Evolutionary conservation across 2,888 invertebrate species (phyloP), one percentile per base, ranked within the genome.

Genomic region (Polyommatus icarus): DNA sequence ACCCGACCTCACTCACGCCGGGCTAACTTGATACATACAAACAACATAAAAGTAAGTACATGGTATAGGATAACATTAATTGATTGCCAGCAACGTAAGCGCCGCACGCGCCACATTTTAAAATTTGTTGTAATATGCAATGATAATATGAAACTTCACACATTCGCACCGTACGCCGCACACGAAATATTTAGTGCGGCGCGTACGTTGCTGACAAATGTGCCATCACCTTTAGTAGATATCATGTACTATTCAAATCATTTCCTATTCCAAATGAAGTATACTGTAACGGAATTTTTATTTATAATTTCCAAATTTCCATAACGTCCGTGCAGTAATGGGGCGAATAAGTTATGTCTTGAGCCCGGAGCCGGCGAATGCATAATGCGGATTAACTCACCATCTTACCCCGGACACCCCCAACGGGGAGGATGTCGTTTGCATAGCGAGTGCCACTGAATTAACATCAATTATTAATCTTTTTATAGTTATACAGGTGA

Each of bases 361-460:
- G 40, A 46, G 67, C 15, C 67, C 46, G 73, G 73, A 73, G 73
- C 73, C 15, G 73, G 46, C 24, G 73, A 73, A 46, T 73, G 73
- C 73, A 73, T 73, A 73, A 73, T 73, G 73, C 46, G 73, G 73
- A 73, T 73, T 73, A 73, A 50, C 73, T 73, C 46, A 73, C 73
- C 40, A 73, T 73, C 46, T 73, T 24, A 50, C 15, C 50, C 67
- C 67, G 67, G 24, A 20, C 61, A 8, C 57, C 57, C n/a, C 59
- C 59, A 20, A 8, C 24, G 46, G 20, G 24, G 40, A 12, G 20
- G 15, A n/a, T 20, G 46, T 73, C 50, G 46, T 73, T 73, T 73
- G 50, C 73, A 73, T 73, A 20, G 40, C 73, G 12, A 40, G 73
- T 73, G 73, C 12, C 15, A 73, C 50, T 73, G 46, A 50, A 40